Conservation (phyloP, 2,888 invertebrate species). For the Artemia sp. region DNA sequence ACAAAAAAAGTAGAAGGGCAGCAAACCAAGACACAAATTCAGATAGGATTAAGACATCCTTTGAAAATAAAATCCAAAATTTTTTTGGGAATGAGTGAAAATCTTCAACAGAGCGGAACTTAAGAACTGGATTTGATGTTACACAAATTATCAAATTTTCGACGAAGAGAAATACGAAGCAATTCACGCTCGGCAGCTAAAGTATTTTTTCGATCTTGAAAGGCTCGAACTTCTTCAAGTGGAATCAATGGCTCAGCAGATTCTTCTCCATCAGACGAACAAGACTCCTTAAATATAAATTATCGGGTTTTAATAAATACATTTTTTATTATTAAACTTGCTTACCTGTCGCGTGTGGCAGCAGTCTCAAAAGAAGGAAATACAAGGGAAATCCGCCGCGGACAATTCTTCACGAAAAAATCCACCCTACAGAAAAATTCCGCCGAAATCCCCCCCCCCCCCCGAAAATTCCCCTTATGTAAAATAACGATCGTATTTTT, state of each 20-base stretch:
- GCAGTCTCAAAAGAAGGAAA: no score
- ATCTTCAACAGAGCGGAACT: not conserved
- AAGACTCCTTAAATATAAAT: not conserved
- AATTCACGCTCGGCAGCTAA: not conserved
- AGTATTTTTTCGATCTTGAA: not conserved
- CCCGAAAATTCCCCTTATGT: no score
- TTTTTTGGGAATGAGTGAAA: not conserved
- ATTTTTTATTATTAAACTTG: no score
- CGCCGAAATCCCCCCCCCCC: no score
- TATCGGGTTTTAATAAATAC: no score
- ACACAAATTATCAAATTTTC: slow-evolving; percentile 1
- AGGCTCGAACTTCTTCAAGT: slow-evolving; percentile 1
- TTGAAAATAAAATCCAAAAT: not conserved
- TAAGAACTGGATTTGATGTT: slow-evolving; percentile 8
- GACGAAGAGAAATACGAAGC: slow-evolving; percentile 2
- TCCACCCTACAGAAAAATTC: no score
- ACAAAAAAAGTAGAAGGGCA: not conserved
- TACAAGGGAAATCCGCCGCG: no score
- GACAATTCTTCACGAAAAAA: no score
- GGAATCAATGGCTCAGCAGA: slow-evolving; percentile 11
- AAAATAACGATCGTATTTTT: no score
- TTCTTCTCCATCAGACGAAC: slow-evolving; percentile 8
- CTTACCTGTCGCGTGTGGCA: no score
- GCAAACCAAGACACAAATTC: slow-evolving; percentile 11
- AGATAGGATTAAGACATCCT: slow-evolving; percentile 3